Evolutionary conservation across 2,888 invertebrate genomes (phyloP), one percentile per base, ranked within the genome.

Genomic region (Craniophora ligustri): DNA sequence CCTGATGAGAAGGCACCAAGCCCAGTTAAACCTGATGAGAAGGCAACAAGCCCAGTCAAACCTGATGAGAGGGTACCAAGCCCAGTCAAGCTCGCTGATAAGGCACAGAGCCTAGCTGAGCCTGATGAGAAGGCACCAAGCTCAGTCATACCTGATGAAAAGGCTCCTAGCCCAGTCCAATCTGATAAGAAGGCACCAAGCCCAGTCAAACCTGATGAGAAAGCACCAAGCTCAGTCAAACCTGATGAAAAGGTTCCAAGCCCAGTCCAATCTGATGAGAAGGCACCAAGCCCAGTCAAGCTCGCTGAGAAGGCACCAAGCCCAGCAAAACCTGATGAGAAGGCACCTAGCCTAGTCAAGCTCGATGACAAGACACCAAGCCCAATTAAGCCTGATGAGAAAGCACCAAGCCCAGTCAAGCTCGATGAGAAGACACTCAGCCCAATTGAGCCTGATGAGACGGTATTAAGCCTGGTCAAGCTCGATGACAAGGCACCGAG

Each of bases 221-320:
- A 58, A 15, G 19, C 14, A 5, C 32, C 21, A 5, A 31, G 31
- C 14, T 10, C 31, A 5, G 1, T 30, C 10, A 1, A 45, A 11
- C 10, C 3, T 4, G 23, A 8, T 3, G 19, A 28, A 0, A n/a
- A 28, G 5, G 5, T 5, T 1, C 10, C 14, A 2, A 42, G 41
- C 18, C 14, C 45, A 2, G 67, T 31, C 23, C 0, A 40, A 60
- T 10, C 30, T 5, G 70, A 44, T 13, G 55, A 58, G 7, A 63
- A 59, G 23, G 40, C 18, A n/a, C 45, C 44, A 0, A 56, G 40
- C 23, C 44, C 42, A 14, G 18, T 44, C 6, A 15, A 14, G 3
- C 28, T 15, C 1, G 46, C 32, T 13, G 50, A 39, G 0, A 56
- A 53, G 44, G 35, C 5, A 7, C 39, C 42, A 2, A 47, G 31